A percentile compares a stretch with the other conserved stretches of the same genome.
These are phyloP conservation scores for Argyrosomus japonicus DNA, from an alignment of 2,113 vertebrate genomes.

Conservation along the genomic window DNA sequence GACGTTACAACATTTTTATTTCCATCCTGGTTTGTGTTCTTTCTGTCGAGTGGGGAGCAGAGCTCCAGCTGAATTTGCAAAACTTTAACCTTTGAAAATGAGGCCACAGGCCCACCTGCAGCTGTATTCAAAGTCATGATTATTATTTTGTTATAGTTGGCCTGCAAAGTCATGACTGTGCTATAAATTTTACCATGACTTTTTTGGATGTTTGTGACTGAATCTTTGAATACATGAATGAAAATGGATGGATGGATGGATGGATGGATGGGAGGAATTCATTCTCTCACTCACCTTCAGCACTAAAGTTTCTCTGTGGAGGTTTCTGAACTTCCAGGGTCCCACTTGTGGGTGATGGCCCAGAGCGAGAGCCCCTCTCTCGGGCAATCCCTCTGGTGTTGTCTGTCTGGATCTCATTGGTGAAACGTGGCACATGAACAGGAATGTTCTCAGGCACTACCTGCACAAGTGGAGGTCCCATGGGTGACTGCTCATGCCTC, in stretches of 20 bases:
- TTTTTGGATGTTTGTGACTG: constrained; percentile 3
- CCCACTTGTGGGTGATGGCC: constrained; percentile 82
- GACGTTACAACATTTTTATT: constrained; percentile 76
- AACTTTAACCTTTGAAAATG: constrained; percentile 70
- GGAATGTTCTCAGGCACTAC: constrained; percentile 96
- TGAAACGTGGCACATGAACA: constrained; percentile 88
- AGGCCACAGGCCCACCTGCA: constrained; percentile 60
- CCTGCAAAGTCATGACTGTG: constrained; percentile 34
- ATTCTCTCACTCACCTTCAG: constrained; percentile 87
- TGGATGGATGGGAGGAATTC: not conserved
- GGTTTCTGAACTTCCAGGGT: constrained; percentile 85
- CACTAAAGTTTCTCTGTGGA: constrained; percentile 88
- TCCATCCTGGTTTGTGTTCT: constrained; percentile 72
- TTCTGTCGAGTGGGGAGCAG: constrained; percentile 46
- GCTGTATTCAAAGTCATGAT: constrained; percentile 42
- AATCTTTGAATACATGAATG: constrained; percentile 29
- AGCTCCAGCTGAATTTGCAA: constrained; percentile 69
- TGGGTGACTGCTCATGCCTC: constrained; percentile 81
- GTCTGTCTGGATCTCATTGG: constrained; percentile 95
- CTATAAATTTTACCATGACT: constrained; percentile 17
- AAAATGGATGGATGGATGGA: not conserved
- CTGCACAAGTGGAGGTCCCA: constrained; percentile 93
- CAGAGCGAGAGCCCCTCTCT: constrained; percentile 84
- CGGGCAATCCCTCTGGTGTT: constrained; percentile 84
- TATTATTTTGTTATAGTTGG: constrained; percentile 56